Evolutionary conservation across 92 coral and sea anemone species (phyloP), one percentile per base, ranked within the genome.

Genomic region (Pocillopora grandis): DNA sequence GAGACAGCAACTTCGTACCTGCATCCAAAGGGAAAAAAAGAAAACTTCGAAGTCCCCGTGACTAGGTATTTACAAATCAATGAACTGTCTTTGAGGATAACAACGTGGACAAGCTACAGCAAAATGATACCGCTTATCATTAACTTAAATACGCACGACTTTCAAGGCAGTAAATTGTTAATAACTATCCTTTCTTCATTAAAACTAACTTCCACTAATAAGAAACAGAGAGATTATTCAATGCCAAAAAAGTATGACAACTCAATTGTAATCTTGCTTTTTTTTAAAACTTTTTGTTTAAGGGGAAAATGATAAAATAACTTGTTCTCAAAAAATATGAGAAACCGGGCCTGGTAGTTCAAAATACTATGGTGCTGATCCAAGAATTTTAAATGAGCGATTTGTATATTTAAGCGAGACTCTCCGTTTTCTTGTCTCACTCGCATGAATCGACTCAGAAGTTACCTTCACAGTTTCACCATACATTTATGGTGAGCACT

Each of bases 41-140:
- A 21, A 82, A 72, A 48, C 61, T 57, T 69, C 84, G 56, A 16
- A 56, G 57, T 21, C 66, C 80, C 80, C 63, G 11, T 2, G 7
- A 71, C 77, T 81, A 81, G 71, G 67, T 42, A 42, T 42, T 42
- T 81, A 81, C 85, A 81, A 59, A 60, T 70, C 74, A 62, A 62
- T 31, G 79, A 37, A 23, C 63, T n/a, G 3, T 13, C 48, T 63
- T 62, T 8, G 75, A 36, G 56, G n/a, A 17, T 36, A 17, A 16
- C 18, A 7, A 35, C 2, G 75, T 15, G 33, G 55, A 37, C 57
- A 48, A 3, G 55, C 61, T 73, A 15, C 61, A 62, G 18, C 23
- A 49, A 62, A 75, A 73, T 62, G 62, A 83, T 17, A 42, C 5
- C 20, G 10, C 14, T 52, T 55, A 20, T 18, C 37, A 56, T 73